These are phyloP conservation scores for Oligia fasciuncula DNA, from an alignment of 2,888 invertebrate species.

Conservation along the genomic window DNA sequence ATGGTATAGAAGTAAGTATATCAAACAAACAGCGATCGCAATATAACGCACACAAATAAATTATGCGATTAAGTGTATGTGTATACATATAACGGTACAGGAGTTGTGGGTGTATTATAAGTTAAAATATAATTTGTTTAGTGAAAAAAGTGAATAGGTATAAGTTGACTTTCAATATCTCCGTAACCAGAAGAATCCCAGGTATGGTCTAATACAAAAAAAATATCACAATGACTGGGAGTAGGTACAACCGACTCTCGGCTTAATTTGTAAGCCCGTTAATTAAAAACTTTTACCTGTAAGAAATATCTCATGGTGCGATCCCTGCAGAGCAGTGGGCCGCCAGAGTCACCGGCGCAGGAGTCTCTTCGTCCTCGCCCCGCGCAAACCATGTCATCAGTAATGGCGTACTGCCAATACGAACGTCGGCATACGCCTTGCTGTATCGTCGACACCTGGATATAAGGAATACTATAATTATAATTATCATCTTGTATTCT, in stretches of 20 bases:
- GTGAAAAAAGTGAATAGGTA: neutral
- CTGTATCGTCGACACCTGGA: slow-evolving; percentile 95
- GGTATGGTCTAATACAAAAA: neutral
- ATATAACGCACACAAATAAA: neutral
- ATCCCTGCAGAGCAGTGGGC: slow-evolving; percentile 90
- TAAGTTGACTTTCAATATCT: neutral
- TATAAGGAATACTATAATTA: slow-evolving; percentile 50
- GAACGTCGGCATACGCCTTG: slow-evolving; percentile 94
- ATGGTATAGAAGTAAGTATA: neutral
- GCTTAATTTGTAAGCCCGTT: no score
- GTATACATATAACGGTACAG: neutral
- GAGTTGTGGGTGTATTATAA: neutral
- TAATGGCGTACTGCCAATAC: slow-evolving; percentile 96
- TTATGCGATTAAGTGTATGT: neutral
- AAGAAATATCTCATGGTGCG: slow-evolving; percentile 91
- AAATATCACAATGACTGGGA: neutral
- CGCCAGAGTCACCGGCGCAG: slow-evolving; percentile 95
- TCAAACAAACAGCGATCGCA: neutral
- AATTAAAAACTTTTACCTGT: slow-evolving; percentile 74
- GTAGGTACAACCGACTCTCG: neutral
- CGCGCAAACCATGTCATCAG: slow-evolving; percentile 98
- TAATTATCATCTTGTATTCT: neutral
- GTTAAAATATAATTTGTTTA: no score
- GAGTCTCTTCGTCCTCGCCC: slow-evolving; percentile 97
- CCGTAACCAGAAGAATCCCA: neutral